Conservation (phyloP, 2,797 vertebrate genomes). For the Cephalopachus bancanus region DNA sequence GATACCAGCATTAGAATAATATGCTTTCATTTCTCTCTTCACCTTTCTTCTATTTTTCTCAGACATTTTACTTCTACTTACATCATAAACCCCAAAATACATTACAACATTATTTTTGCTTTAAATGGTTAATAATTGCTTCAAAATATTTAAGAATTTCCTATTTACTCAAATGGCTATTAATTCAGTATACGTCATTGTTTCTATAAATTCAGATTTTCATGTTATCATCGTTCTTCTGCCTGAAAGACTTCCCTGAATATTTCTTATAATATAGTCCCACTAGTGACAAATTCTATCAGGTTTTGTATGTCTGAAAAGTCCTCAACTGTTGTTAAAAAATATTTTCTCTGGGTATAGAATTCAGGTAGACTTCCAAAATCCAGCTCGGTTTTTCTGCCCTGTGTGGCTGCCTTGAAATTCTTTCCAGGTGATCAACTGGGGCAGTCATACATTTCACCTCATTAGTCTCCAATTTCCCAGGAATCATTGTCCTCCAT, state of each 20-base stretch:
- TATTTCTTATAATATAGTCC: slow-evolving; percentile 20
- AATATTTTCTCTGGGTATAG: slow-evolving; percentile 21
- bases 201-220: slow-evolving; percentile 43
- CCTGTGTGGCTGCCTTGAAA: neutral
- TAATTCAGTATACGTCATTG: neutral
- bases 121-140: neutral
- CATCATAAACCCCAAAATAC: neutral
- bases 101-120: slow-evolving; percentile 14
- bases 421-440: neutral
- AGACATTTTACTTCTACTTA: neutral
- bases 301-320: neutral
- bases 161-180: slow-evolving; percentile 13
- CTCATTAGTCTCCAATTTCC: neutral
- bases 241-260: slow-evolving; percentile 12
- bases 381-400: neutral
- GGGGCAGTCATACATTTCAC: rapidly evolving
- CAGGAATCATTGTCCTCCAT: neutral
- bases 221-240: slow-evolving; percentile 45
- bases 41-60: neutral
- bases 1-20: neutral
- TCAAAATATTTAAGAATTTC: slow-evolving; percentile 24
- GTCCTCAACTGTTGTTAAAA: slow-evolving; percentile 10
- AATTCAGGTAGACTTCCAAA: neutral
- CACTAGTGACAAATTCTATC: slow-evolving; percentile 23
- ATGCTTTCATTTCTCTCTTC: neutral